Evolutionary conservation across 2,888 invertebrate genomes (phyloP).

Genomic region (Sphinx pinastri): DNA sequence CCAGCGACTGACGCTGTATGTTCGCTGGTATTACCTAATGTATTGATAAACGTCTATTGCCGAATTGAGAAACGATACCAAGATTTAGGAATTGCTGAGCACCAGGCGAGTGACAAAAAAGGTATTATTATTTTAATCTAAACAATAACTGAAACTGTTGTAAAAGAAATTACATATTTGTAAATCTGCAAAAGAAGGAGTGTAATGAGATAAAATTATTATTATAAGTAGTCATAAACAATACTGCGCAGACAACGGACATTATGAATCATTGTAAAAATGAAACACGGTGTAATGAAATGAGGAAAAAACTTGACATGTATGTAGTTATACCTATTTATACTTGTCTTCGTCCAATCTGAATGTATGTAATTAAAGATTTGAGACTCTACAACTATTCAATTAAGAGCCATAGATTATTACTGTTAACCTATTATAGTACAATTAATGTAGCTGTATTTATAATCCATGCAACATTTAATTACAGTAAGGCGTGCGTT

Average conservation of each 20-base stretch:
- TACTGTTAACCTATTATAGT: neutral
- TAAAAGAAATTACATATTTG: slow-evolving; percentile 38
- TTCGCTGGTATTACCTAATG: too few relatives aligned
- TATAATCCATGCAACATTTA: neutral
- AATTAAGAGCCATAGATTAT: slow-evolving; percentile 11
- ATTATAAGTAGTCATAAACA: slow-evolving; percentile 19
- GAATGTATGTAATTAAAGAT: slow-evolving; percentile 9
- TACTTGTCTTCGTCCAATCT: neutral
- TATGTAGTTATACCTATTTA: neutral
- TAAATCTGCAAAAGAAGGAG: neutral
- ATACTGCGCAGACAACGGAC: slow-evolving; percentile 27
- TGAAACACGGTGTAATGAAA: slow-evolving; percentile 15
- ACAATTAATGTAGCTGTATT: slow-evolving; percentile 8
- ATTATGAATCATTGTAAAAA: slow-evolving; percentile 30
- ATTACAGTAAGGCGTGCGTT: neutral
- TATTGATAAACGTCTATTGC: too few relatives aligned
- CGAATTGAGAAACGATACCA: too few relatives aligned
- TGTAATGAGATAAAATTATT: neutral
- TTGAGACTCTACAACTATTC: slow-evolving; percentile 7
- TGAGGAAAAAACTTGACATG: slow-evolving; percentile 10
- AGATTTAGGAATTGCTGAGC: too few relatives aligned
- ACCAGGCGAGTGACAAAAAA: slow-evolving; percentile 37
- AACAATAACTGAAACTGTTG: slow-evolving; percentile 52
- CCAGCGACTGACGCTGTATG: too few relatives aligned
- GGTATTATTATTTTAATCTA: slow-evolving; percentile 50